Evolutionary conservation across 2,797 vertebrate genomes (phyloP), one percentile per base, ranked within the genome.

Genomic region (Chelmon rostratus): DNA sequence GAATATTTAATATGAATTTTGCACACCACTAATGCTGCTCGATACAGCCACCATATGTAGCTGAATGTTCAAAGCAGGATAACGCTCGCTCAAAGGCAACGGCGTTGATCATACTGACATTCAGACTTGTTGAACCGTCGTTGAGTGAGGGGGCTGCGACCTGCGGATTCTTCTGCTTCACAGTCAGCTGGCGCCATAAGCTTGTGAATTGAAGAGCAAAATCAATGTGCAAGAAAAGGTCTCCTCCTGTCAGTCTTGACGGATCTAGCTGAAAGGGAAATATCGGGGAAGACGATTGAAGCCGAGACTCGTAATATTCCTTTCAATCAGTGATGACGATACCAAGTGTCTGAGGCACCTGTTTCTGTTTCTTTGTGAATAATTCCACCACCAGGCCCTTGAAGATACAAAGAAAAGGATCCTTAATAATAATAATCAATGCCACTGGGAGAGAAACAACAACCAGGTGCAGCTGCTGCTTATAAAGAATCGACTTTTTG

Each of bases 121-220:
- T 72, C 46, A 42, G 56, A 78, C 80, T 62, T 80, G 78, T 81
- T 86, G 84, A 85, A 78, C 66, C 69, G 0, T 44, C 47, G 44
- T 59, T 0, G 23, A 72, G 65, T 18, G 73, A 76, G 28, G 62
- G 58, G 62, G 70, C 78, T 50, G 54, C 44, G 63, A 84, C 86
- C 89, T 73, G 69, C 72, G 44, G 63, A 68, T 68, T 84, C 67
- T 28, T 68, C 71, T 74, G 77, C 72, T 79, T 84, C 78, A 80
- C 73, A 74, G 80, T 74, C 82, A 68, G 62, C 58, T 75, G 53
- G 71, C 83, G 87, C 76, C 86, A 68, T 85, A 67, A 66, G 70
- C 53, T 90, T 90, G 86, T 89, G 83, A 92, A 91, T 89, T 81
- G 86, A 90, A 86, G 88, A 86, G 89, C 68, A 11, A 89, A 93